Conservation (phyloP, 2,113 vertebrate genomes). For the Cyphomyrus plagiostoma region DNA sequence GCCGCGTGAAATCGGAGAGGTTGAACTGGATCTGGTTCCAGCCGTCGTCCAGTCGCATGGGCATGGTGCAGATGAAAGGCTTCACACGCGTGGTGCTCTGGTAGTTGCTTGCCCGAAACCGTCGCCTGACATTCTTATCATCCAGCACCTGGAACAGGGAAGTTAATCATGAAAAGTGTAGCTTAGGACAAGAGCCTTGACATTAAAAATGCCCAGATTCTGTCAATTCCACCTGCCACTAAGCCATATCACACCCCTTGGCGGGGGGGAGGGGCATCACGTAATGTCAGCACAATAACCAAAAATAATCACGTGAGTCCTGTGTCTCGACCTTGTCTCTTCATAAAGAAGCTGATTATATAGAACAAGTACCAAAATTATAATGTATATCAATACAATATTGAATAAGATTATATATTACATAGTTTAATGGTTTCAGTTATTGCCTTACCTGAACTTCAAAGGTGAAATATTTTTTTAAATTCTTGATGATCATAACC, state of each 20-base stretch:
- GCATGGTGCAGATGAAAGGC: conserved; percentile 98
- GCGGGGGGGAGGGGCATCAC: too few relatives aligned
- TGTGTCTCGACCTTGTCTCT: not conserved
- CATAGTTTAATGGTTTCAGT: not conserved
- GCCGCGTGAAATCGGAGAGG: conserved; percentile 85
- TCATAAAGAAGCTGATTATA: not conserved
- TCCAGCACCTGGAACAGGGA: conserved; percentile 75
- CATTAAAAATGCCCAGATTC: not conserved
- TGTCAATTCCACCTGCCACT: not conserved
- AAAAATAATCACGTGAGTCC: not conserved
- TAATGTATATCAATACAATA: not conserved
- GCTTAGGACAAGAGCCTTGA: not conserved
- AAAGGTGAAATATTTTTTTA: conserved; percentile 96
- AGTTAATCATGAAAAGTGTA: not conserved
- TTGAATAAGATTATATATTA: not conserved
- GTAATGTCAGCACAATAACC: not conserved
- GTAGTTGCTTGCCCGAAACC: conserved; percentile 93
- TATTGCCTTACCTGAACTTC: conserved; percentile 83
- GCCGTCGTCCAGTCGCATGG: conserved; percentile 89
- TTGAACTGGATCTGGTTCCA: conserved; percentile 99
- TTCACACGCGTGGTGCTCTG: conserved; percentile 93
- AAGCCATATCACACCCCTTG: not conserved
- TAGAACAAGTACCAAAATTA: not conserved
- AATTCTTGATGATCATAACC: conserved; percentile 96
- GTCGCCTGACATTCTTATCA: conserved; percentile 87